phyloP scores from a whole-genome alignment of 2,888 invertebrate species.

The Heliothis peltigera region DNA sequence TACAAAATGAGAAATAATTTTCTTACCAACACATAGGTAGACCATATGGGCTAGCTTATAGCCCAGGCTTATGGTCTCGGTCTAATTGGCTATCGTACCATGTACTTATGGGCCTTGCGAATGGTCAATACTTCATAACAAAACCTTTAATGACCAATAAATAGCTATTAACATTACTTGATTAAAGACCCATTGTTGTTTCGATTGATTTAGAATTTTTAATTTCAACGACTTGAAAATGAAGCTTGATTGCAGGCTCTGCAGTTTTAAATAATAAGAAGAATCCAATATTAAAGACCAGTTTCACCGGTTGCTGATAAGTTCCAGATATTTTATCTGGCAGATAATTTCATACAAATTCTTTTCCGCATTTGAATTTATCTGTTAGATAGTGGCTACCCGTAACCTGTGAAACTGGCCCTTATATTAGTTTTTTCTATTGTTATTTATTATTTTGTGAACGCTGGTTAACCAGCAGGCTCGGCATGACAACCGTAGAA shows the following conservation, averaged over 20 bases:
- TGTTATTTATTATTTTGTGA: too few species aligned
- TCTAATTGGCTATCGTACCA: conserved; percentile 69
- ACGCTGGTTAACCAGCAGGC: too few species aligned
- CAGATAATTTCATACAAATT: too few species aligned
- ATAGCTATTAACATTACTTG: conserved; percentile 69
- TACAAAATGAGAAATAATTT: conserved; percentile 45
- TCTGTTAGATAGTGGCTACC: too few species aligned
- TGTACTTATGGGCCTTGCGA: conserved; percentile 59
- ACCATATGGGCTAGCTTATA: conserved; percentile 7
- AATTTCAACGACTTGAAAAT: conserved; percentile 39
- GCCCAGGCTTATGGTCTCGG: conserved; percentile 60
- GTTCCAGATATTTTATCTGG: too few species aligned
- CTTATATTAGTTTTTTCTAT: too few species aligned
- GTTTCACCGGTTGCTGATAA: too few species aligned
- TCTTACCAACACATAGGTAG: conserved; percentile 17
- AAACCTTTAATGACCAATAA: conserved; percentile 71
- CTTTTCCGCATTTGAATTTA: too few species aligned
- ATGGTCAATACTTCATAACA: conserved; percentile 71
- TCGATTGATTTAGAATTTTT: conserved; percentile 44
- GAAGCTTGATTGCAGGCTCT: conserved; percentile 9
- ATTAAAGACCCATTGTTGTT: conserved; percentile 58
- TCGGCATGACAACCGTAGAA: too few species aligned
- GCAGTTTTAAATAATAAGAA: background rate
- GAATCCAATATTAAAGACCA: too few species aligned
- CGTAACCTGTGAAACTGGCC: too few species aligned